These are phyloP conservation scores for Lymantria dispar DNA, from an alignment of 2,888 invertebrate genomes.

Conservation along the genomic window DNA sequence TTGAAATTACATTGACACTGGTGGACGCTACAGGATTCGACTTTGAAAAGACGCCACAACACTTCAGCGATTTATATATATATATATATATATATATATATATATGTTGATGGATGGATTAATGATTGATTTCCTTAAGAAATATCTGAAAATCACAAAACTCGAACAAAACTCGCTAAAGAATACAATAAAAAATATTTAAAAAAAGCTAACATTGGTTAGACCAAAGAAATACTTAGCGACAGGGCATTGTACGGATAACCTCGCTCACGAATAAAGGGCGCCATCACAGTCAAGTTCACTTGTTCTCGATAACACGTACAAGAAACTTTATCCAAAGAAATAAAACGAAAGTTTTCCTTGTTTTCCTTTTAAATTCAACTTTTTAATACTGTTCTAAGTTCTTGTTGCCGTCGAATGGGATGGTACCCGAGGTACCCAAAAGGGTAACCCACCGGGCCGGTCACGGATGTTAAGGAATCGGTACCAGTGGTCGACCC, in stretches of 20 bases:
- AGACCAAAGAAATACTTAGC: slow-evolving; percentile 26
- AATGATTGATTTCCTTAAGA: no score
- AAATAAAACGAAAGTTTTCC: slow-evolving; percentile 26
- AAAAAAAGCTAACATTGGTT: slow-evolving; percentile 31
- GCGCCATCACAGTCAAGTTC: slow-evolving; percentile 31
- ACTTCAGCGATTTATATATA: no score
- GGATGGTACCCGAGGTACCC: no score
- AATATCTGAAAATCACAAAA: not conserved
- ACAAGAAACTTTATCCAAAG: slow-evolving; percentile 29
- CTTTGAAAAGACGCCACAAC: no score
- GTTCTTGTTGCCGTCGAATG: no score
- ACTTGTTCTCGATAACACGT: slow-evolving; percentile 28
- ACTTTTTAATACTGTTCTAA: not conserved
- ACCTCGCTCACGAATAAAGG: slow-evolving; percentile 46
- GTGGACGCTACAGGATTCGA: no score
- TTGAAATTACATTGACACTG: no score
- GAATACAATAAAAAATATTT: not conserved
- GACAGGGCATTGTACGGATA: slow-evolving; percentile 44
- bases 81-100: no score
- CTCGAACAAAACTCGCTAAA: slow-evolving; percentile 3
- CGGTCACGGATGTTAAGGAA: no score
- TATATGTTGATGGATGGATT: no score
- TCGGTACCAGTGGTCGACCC: no score
- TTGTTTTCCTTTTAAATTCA: slow-evolving; percentile 22
- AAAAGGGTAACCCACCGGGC: no score